A percentile compares a stretch with the other conserved stretches of the same genome.
phyloP scores from a whole-genome alignment of 2,113 vertebrate species.

The Polyodon spathula region DNA sequence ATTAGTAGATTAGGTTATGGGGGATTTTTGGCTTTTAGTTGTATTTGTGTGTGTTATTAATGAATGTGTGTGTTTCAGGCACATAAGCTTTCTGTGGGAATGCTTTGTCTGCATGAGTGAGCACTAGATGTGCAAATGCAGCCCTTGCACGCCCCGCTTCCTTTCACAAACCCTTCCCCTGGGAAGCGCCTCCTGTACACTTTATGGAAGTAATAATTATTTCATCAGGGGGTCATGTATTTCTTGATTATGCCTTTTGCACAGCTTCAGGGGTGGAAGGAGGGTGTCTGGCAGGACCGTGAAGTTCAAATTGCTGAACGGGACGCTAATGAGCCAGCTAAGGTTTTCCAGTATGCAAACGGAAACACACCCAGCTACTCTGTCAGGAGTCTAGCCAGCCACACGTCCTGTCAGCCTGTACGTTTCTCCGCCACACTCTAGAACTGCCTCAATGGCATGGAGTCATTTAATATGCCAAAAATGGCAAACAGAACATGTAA shows the following conservation, averaged over 20 bases:
- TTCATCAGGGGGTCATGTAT: constrained; percentile 10
- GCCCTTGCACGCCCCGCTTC: constrained; percentile 1
- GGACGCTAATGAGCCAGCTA: neutral
- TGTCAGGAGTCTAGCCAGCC: neutral
- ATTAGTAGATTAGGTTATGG: neutral
- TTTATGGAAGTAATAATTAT: constrained; percentile 38
- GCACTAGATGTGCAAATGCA: constrained; percentile 8
- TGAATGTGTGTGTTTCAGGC: constrained; percentile 15
- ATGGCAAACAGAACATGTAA: constrained; percentile 9
- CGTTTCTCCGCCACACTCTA: neutral
- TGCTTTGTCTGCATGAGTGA: constrained; percentile 27
- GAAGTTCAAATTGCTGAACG: constrained; percentile 5
- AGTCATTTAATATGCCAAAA: neutral
- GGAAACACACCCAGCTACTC: too few species aligned
- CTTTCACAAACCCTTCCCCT: constrained; percentile 8
- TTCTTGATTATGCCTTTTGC: constrained; percentile 24
- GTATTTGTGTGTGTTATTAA: neutral
- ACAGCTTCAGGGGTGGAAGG: constrained; percentile 21
- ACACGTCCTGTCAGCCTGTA: neutral
- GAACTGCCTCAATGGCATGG: neutral
- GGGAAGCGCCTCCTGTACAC: constrained; percentile 17
- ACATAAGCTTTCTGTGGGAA: constrained; percentile 8
- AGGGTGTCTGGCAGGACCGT: neutral
- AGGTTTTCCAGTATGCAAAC: too few species aligned
- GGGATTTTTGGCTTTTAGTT: neutral